Evolutionary conservation across 92 coral and sea anemone genomes (phyloP), one percentile per base, ranked within the genome.

Genomic region (Palythoa grandis): DNA sequence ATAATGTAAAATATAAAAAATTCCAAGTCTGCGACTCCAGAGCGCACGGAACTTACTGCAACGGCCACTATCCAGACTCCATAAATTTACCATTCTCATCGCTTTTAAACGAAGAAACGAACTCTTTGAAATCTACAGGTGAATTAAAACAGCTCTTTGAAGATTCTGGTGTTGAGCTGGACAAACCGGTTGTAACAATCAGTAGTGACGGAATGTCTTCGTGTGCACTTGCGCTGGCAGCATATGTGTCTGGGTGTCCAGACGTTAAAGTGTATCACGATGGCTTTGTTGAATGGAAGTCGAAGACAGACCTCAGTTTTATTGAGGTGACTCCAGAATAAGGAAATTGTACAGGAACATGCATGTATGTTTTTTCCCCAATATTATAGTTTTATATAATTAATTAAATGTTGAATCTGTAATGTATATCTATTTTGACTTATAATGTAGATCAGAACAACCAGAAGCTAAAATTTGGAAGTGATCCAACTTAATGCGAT

Each of bases 11-110:
- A 0, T 53, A 68, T 15, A 84, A 74, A 66, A 84, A 22, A 57
- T 77, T 78, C 40, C 98, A 94, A 83, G 93, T 94, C 40, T 90
- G 95, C 38, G 98, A 94, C 87, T 75, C 89, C 24, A 72, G 82
- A 85, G 15, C 38, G 61, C 53, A 16, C 6, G 63, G 56, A 37
- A 19, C 23, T 53, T 85, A 75, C 39, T 83, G 69, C 37, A 83
- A 77, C 83, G 95, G 98, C 16, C 98, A 92, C 80, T 94, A 92
- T 65, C 98, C 98, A 16, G 95, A 93, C 12, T 93, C 98, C 5
- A 83, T 90, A 11, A 94, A 94, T 76, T 83, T 94, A 65, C 91
- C 90, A 39, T 88, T 85, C 56, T 15, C 82, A 19, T 69, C 77
- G 53, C 87, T 94, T 38, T 73, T 94, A 15, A 61, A 90, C 78